Evolutionary conservation across 1,140 invertebrate species (phyloP).

Genomic region (Teleopsis dalmanni): DNA sequence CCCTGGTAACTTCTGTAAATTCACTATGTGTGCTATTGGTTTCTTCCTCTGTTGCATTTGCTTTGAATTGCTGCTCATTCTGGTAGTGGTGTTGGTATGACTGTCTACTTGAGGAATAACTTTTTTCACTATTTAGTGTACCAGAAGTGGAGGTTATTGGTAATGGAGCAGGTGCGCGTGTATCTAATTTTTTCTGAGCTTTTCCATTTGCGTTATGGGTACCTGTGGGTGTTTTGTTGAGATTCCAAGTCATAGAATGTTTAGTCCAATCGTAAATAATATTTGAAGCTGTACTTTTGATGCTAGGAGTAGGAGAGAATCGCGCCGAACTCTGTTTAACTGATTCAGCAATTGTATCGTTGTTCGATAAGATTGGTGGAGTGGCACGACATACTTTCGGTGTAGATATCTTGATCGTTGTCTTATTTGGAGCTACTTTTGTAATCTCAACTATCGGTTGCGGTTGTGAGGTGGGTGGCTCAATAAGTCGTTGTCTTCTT

Average conservation of each 20-base stretch:
- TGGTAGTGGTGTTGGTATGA: slow-evolving; percentile 7
- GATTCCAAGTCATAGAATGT: neutral
- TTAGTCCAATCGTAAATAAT: neutral
- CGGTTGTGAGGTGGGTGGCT: slow-evolving; percentile 49
- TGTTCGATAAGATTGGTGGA: neutral
- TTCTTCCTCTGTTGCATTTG: slow-evolving; percentile 25
- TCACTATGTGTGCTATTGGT: slow-evolving; percentile 36
- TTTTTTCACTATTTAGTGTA: slow-evolving; percentile 13
- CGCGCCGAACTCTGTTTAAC: slow-evolving; percentile 1
- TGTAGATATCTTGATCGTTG: slow-evolving; percentile 32
- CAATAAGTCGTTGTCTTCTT: slow-evolving; percentile 55
- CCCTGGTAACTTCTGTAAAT: slow-evolving; percentile 35
- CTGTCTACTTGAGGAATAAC: slow-evolving; percentile 4
- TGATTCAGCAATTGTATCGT: neutral
- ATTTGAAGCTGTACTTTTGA: neutral
- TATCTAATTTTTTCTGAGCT: slow-evolving; percentile 1
- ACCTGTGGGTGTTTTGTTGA: slow-evolving; percentile 4
- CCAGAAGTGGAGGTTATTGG: slow-evolving; percentile 20
- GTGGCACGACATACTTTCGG: slow-evolving; percentile 15
- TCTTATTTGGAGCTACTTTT: slow-evolving; percentile 22
- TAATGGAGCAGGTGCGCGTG: slow-evolving; percentile 25
- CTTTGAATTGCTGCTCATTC: slow-evolving; percentile 2
- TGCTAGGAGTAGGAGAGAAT: neutral
- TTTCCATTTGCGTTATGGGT: slow-evolving; percentile 12
- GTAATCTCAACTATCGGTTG: slow-evolving; percentile 20